phyloP scores from a whole-genome alignment of 2,113 vertebrate species.

The Plecturocebus donacophilus region DNA sequence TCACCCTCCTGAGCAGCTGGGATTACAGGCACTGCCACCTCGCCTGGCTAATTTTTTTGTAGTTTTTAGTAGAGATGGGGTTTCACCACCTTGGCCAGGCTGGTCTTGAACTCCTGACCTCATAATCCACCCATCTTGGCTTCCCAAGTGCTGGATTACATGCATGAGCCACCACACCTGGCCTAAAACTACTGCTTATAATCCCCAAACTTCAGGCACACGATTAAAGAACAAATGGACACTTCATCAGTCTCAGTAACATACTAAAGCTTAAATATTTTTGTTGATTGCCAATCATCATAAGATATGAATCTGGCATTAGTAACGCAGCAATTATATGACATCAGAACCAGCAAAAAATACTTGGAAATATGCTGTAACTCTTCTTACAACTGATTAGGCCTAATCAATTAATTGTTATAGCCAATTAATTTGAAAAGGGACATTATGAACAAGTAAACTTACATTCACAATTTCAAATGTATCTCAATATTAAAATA shows the following conservation, averaged over 20 bases:
- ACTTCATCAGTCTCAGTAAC: slow-evolving; percentile 29
- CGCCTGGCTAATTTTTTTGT: too few relatives aligned
- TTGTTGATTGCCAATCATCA: slow-evolving; percentile 64
- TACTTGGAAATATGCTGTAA: background rate
- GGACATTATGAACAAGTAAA: background rate
- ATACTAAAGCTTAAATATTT: slow-evolving; percentile 57
- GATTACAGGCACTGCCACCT: too few relatives aligned
- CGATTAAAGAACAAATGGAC: background rate
- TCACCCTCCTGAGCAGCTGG: too few relatives aligned
- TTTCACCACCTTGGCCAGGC: too few relatives aligned
- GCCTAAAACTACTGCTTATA: background rate
- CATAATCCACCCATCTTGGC: too few relatives aligned
- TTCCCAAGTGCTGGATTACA: too few relatives aligned
- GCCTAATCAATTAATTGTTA: background rate
- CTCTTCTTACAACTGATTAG: background rate
- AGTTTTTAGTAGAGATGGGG: too few relatives aligned
- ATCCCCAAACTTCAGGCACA: slow-evolving; percentile 15
- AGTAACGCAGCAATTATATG: slow-evolving; percentile 57
- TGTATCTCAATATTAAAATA: slow-evolving; percentile 37
- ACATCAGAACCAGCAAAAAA: slow-evolving; percentile 69
- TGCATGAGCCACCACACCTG: too few relatives aligned
- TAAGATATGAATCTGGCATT: slow-evolving; percentile 65
- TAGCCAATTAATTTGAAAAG: slow-evolving; percentile 52
- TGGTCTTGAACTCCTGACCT: too few relatives aligned
- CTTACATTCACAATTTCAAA: slow-evolving; percentile 62